Percentiles rank a stretch among this genome's conserved stretches.
These are phyloP conservation scores for Camponotus fellah DNA, from an alignment of 2,888 invertebrate species.

Conservation along the genomic window DNA sequence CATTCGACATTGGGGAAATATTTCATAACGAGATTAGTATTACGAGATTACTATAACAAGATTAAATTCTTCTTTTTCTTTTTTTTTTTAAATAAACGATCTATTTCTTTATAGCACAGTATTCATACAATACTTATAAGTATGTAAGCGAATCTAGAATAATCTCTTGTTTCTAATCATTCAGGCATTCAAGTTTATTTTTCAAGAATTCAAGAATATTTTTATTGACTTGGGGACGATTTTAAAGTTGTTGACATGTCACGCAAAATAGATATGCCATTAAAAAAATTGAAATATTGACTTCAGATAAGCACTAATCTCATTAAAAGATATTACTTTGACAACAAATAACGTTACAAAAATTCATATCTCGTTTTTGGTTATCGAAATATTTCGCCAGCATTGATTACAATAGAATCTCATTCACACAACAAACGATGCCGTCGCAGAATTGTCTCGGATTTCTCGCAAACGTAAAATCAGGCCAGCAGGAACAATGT, in stretches of 20 bases:
- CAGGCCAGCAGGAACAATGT: constrained; percentile 72
- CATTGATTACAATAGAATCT: constrained; percentile 53
- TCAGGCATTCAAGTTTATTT: not conserved
- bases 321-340: not conserved
- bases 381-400: constrained; percentile 24
- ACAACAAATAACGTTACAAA: constrained; percentile 1
- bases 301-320: not conserved
- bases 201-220: no score
- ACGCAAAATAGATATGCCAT: not conserved
- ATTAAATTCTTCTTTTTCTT: not conserved
- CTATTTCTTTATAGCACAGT: not conserved
- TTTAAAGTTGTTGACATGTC: not conserved
- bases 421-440: not conserved
- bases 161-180: not conserved
- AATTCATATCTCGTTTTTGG: not conserved
- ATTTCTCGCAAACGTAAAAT: constrained; percentile 69
- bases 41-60: not conserved
- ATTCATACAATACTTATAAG: not conserved
- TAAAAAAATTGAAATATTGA: not conserved
- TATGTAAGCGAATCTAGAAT: not conserved
- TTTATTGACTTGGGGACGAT: not conserved
- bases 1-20: not conserved
- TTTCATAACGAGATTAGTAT: not conserved
- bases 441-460: constrained; percentile 45
- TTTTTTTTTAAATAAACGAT: not conserved